Conservation (phyloP, 2,797 vertebrate genomes). For the Phalloptychus januarius region DNA sequence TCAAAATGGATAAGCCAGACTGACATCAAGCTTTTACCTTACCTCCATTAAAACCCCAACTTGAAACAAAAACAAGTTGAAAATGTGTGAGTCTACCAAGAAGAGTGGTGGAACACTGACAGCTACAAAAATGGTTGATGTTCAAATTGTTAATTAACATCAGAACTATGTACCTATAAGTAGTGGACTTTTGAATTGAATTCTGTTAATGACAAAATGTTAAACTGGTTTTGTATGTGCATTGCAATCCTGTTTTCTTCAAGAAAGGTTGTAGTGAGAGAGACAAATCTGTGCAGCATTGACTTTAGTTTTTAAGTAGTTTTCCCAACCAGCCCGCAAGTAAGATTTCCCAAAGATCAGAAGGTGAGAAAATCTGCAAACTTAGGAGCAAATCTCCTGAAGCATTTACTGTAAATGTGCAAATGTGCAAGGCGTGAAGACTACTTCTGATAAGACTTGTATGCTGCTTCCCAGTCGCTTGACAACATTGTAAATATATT, state of each 20-base stretch:
- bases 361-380: constrained; percentile 1
- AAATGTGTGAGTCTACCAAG: background rate
- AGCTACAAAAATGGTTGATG: background rate
- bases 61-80: background rate
- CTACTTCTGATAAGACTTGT: constrained; percentile 5
- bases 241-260: background rate
- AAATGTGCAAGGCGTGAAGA: background rate
- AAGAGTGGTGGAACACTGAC: background rate
- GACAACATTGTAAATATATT: constrained; percentile 7
- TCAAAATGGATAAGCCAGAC: background rate
- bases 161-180: background rate
- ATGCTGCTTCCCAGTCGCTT: background rate
- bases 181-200: background rate
- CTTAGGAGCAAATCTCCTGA: constrained; percentile 3
- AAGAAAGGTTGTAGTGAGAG: background rate
- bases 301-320: background rate
- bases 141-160: background rate
- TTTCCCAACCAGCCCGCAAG: background rate
- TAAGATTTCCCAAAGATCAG: background rate
- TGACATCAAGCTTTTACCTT: background rate
- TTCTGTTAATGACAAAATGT: background rate
- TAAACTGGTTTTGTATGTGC: background rate
- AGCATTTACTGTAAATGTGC: background rate
- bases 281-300: background rate
- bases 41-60: background rate